phyloP scores from a whole-genome alignment of 2,888 invertebrate species.

The Ennomos fuscantarius region DNA sequence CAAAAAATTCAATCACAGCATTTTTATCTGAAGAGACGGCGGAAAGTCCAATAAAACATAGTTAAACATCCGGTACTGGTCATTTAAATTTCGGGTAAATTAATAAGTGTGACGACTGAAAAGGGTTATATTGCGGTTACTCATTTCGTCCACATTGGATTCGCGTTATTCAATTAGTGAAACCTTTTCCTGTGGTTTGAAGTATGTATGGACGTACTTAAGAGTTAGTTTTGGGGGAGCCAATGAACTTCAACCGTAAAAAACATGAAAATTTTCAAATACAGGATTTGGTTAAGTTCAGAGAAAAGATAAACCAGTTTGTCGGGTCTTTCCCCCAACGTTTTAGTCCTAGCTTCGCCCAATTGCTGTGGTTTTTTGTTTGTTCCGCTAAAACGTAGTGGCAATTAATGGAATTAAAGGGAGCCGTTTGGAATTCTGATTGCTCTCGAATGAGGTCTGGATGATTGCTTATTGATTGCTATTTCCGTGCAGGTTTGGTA shows the following conservation, averaged over 20 bases:
- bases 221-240: not conserved
- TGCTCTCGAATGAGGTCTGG: slow-evolving; percentile 29
- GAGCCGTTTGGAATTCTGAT: slow-evolving; percentile 35
- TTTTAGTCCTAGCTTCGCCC: not conserved
- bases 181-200: slow-evolving; percentile 46
- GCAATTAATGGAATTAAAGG: slow-evolving; percentile 45
- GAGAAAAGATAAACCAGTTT: too few species aligned
- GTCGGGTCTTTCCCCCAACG: not conserved
- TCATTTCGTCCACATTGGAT: slow-evolving; percentile 70
- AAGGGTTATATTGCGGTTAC: slow-evolving; percentile 68
- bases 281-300: too few species aligned
- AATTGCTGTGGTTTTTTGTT: slow-evolving; percentile 43
- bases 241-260: too few species aligned
- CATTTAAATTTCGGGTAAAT: slow-evolving; percentile 69
- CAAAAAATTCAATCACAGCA: too few species aligned
- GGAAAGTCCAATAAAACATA: too few species aligned
- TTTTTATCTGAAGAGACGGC: too few species aligned
- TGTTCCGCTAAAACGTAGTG: slow-evolving; percentile 41
- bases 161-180: slow-evolving; percentile 62
- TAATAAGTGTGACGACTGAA: slow-evolving; percentile 78
- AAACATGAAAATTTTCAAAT: too few species aligned
- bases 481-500: slow-evolving; percentile 19
- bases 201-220: not conserved
- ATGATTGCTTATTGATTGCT: slow-evolving; percentile 28
- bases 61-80: slow-evolving; percentile 61